Evolutionary conservation across 2,888 invertebrate genomes (phyloP).

Genomic region (Aelia acuminata): DNA sequence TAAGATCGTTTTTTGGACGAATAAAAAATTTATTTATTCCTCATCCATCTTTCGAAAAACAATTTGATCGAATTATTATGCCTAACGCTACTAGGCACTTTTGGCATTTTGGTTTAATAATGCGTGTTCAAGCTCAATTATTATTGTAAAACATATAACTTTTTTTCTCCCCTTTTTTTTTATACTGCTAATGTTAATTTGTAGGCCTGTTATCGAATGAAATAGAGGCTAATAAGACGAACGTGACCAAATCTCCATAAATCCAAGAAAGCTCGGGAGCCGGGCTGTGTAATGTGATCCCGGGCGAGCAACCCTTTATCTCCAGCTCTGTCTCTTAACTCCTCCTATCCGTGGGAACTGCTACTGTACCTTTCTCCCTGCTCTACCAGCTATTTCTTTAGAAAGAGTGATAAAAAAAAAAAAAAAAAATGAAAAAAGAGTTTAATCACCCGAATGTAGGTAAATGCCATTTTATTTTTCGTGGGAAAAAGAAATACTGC

Average conservation of each 20-base stretch:
- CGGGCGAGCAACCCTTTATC: not conserved
- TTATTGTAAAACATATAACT: not conserved
- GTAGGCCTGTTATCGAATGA: not conserved
- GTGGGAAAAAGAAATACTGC: too few species aligned
- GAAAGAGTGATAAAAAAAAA: not conserved
- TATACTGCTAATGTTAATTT: not conserved
- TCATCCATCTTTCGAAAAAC: too few species aligned
- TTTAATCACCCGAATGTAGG: too few species aligned
- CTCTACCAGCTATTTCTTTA: not conserved
- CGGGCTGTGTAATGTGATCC: constrained; percentile 24
- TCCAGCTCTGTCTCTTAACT: not conserved
- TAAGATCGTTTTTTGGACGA: too few species aligned
- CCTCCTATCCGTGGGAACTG: constrained; percentile 12
- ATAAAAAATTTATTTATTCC: too few species aligned
- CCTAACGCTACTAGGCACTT: too few species aligned
- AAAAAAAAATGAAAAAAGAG: not conserved
- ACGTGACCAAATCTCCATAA: constrained; percentile 33
- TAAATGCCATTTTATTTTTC: too few species aligned
- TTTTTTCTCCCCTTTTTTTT: not conserved
- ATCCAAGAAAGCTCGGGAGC: constrained; percentile 4
- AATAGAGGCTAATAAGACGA: constrained; percentile 25
- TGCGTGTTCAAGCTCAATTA: too few species aligned
- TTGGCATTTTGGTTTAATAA: too few species aligned
- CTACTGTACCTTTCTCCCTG: not conserved
- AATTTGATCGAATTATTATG: too few species aligned